A percentile compares a stretch with the other conserved stretches of the same genome.
Conservation (phyloP, 2,888 invertebrate species). For the Campopleginae sp. region DNA sequence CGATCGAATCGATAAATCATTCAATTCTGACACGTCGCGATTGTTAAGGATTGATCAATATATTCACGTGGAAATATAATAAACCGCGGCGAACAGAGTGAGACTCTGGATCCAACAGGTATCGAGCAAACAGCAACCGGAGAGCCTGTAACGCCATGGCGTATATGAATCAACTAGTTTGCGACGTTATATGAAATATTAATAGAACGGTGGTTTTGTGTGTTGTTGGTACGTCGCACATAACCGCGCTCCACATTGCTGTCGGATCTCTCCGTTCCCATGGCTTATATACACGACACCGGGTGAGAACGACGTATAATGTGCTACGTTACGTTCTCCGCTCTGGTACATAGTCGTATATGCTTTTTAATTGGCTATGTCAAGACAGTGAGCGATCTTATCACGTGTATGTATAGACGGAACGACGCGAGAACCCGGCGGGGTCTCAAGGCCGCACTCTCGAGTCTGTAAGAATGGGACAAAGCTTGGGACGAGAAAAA, state of each 20-base stretch:
- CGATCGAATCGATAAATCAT: not conserved
- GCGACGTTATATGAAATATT: constrained; percentile 73
- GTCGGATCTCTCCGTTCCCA: constrained; percentile 70
- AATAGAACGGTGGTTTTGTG: constrained; percentile 70
- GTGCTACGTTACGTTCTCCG: constrained; percentile 41
- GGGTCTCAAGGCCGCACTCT: constrained; percentile 59
- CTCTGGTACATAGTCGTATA: constrained; percentile 34
- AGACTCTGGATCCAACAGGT: not conserved
- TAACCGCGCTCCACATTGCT: constrained; percentile 72
- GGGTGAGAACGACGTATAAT: constrained; percentile 68
- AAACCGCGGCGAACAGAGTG: not conserved
- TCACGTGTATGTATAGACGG: constrained; percentile 31
- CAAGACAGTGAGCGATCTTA: constrained; percentile 68
- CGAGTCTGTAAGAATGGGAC: constrained; percentile 4
- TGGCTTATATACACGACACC: constrained; percentile 62
- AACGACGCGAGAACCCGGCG: constrained; percentile 30
- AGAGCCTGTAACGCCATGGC: not conserved
- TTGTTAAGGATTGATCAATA: not conserved
- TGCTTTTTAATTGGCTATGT: constrained; percentile 71
- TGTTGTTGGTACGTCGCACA: not conserved
- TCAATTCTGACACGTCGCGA: not conserved
- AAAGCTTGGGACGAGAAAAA: not conserved
- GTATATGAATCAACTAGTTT: constrained; percentile 38
- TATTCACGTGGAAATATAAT: not conserved
- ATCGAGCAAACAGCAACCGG: not conserved